A percentile compares a stretch with the other conserved stretches of the same genome.
phyloP scores from a whole-genome alignment of 1,140 invertebrate species.

The Drosophila subobscura region DNA sequence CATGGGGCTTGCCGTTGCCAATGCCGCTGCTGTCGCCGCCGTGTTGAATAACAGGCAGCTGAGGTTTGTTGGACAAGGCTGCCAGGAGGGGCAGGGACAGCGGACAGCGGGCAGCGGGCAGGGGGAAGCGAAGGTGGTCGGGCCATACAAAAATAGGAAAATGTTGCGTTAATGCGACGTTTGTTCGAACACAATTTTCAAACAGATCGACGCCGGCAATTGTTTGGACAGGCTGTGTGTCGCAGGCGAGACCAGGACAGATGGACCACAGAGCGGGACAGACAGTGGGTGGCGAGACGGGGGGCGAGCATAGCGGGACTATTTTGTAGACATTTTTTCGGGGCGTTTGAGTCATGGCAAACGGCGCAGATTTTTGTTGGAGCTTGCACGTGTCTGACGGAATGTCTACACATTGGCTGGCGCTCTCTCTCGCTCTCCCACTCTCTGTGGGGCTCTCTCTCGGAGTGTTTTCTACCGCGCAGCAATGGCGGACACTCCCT shows the following conservation, averaged over 20 bases:
- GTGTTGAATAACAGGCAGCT: constrained; percentile 80
- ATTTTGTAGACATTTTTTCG: constrained; percentile 54
- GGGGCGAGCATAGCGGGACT: neutral
- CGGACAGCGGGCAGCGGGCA: neutral
- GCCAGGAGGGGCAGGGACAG: neutral
- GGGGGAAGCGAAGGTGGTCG: constrained; percentile 16
- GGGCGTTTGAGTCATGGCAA: constrained; percentile 49
- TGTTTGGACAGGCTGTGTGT: constrained; percentile 72
- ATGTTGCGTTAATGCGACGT: constrained; percentile 81
- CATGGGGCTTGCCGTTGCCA: constrained; percentile 8
- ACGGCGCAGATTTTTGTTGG: constrained; percentile 28
- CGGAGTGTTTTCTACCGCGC: constrained; percentile 50
- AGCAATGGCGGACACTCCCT: constrained; percentile 69
- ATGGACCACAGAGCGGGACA: neutral
- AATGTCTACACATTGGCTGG: constrained; percentile 27
- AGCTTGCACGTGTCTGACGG: constrained; percentile 34
- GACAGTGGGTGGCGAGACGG: constrained; percentile 1
- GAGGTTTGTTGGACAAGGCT: constrained; percentile 48
- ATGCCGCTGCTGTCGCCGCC: constrained; percentile 41
- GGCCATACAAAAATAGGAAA: constrained; percentile 73
- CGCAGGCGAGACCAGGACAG: constrained; percentile 7
- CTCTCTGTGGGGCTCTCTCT: constrained; percentile 1
- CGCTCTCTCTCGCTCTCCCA: constrained; percentile 1
- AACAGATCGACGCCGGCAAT: constrained; percentile 78
- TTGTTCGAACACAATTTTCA: constrained; percentile 80